Evolutionary conservation across 2,113 vertebrate species (phyloP).

Genomic region (Pelecanoides urinatrix): DNA sequence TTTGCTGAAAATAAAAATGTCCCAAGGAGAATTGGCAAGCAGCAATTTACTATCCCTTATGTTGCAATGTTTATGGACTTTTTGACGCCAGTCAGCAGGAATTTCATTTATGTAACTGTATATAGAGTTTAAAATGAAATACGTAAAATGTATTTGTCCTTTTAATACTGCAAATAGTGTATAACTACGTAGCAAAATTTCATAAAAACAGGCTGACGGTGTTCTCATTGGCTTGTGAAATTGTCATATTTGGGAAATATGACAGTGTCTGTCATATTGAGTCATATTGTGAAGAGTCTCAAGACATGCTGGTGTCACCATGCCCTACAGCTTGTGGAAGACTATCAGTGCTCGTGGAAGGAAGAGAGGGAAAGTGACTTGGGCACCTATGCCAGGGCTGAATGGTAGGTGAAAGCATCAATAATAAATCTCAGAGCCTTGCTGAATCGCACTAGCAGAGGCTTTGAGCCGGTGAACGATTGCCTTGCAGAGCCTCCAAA

Average conservation of each 20-base stretch:
- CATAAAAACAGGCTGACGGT: background rate
- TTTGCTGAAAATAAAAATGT: background rate
- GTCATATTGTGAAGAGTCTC: background rate
- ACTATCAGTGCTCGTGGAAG: background rate
- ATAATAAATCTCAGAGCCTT: background rate
- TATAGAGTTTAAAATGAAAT: background rate
- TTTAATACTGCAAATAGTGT: background rate
- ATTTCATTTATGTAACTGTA: background rate
- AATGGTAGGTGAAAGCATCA: background rate
- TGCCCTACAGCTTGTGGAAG: background rate
- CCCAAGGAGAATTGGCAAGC: background rate
- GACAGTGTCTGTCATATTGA: background rate
- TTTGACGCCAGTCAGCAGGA: background rate
- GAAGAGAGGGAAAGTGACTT: background rate
- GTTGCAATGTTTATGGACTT: background rate
- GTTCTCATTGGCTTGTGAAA: background rate
- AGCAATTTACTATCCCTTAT: background rate
- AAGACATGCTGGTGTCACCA: background rate
- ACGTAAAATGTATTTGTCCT: background rate
- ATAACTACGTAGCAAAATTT: background rate
- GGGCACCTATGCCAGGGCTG: background rate
- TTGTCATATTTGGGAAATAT: background rate
- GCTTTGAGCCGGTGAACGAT: background rate
- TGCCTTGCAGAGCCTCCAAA: background rate
- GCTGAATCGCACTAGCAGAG: rapidly evolving